Base-by-base conservation (phyloP, 2,797 vertebrate genomes). In the Poecilia wingei region DNA sequence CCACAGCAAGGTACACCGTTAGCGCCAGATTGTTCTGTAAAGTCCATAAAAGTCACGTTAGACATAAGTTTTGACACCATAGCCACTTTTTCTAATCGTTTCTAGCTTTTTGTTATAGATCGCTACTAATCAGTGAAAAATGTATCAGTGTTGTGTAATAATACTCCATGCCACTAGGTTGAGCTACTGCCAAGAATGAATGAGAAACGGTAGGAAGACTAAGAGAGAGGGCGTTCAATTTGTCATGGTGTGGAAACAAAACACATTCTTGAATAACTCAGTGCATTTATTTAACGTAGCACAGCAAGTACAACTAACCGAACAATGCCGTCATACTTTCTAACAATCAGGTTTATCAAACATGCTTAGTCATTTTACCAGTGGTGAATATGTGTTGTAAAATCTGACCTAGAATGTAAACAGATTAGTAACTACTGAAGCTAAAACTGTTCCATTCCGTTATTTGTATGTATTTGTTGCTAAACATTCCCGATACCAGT, bases 1-100 rank as follows among this genome's bases (percentile, higher is more conserved):
- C 96, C n/a, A 96, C 96, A 31, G 94, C 96, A 84, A 98, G 95
- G 96, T 96, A 76, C 31, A 28, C 49, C 41, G 25, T 64, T 43
- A 8, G 33, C 4, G 18, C 36, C 31, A 66, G 33, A 68, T 22
- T 5, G 9, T 25, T 39, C 18, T 22, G 36, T 66, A 25, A 66
- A 66, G 20, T 10, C 64, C 18, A 68, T 68, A 4, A 20, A 39
- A 66, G 16, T 66, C 22, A 10, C n/a, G n/a, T 13, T 13, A 57
- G 55, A 10, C 28, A 13, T 12, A 14, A 59, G 12, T 28, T 57
- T 57, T 12, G 20, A 68, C 36, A 39, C 20, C 36, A 41, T 6
- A 4, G 20, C 3, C 20, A 39, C 8, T 41, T 68, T 66, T 8
- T 22, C 8, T 10, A 20, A 22, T 66, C 4, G 8, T 39, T 68